Evolutionary conservation across 2,113 vertebrate genomes (phyloP), one percentile per base, ranked within the genome.

Genomic region (Chamaetylas fuelleborni): DNA sequence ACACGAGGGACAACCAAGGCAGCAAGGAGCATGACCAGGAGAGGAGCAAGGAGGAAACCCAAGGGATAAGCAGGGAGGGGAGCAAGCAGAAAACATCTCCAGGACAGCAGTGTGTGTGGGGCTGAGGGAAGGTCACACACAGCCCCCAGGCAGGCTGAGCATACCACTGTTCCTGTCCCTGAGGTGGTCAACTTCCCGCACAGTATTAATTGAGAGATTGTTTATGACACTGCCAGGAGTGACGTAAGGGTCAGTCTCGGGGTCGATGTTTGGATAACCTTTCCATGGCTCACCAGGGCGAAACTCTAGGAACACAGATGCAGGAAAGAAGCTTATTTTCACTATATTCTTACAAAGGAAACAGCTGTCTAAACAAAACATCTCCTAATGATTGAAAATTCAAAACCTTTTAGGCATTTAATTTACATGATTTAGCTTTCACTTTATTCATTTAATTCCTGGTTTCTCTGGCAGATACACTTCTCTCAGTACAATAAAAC

Each of bases 201-300:
- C 99, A 99, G 99, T 99, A 98, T 99, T 99, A 98, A 99, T 98
- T 97, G 99, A 99, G 86, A 99, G 98, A 98, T 98, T 99, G 98
- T 99, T 99, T 96, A 99, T 99, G 98, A 99, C 99, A 99, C 99
- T 99, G 97, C 99, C 99, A 96, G 99, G 99, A 98, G 99, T 99
- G 98, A 99, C 98, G 95, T 98, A 99, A 96, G 99, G 99, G 99
- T 99, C 99, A 97, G 99, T 99, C 98, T 99, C 99, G 90, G 99
- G 99, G 98, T 99, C 99, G 95, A 99, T 99, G 99, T 99, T 99
- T 97, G 99, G 99, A 97, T 99, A 99, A 98, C 99, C 99, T 99
- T 99, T 99, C 99, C 99, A 99, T 91, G 99, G 99, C 98, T 99
- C 99, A 97, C 99, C 99, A 97, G 99, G 99, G 90, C 99, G 99